Evolutionary conservation across 1,140 invertebrate genomes (phyloP), one percentile per base, ranked within the genome.

Genomic region (Heliconius congener): DNA sequence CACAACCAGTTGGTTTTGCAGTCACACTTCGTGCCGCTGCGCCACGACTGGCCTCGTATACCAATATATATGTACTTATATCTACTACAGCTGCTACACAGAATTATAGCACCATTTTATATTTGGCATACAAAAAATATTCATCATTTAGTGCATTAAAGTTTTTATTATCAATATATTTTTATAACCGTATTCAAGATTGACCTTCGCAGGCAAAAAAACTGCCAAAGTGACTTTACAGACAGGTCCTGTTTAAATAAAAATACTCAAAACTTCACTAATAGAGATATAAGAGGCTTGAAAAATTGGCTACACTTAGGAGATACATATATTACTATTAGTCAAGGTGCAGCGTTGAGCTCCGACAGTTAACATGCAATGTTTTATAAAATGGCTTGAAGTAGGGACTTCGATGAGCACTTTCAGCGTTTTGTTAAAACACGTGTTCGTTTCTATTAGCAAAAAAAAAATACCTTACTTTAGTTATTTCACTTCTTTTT

Each of bases 221-320:
- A 66, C 76, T 55, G 75, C 37, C 82, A 80, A 84, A 79, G 78
- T 83, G 81, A 85, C 84, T 83, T 85, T 83, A 78, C 73, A 66
- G 78, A 76, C 78, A 77, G 75, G 71, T 80, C 75, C 50, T 74
- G 42, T 50, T 66, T 0, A 66, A 66, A 66, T 30, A 66, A 66
- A 66, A 66, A 66, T 66, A 66, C 1, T 66, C 6, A 9, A 30
- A 30, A 66, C 30, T 66, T 30, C 27, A 66, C 23, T 66, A 66
- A 66, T 66, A 66, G 60, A 30, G 60, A 11, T 66, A 27, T 6
- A 16, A 30, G 27, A 4, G 4, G 6, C 19, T 16, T 57, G 55
- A 11, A 57, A 57, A 57, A 57, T 57, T 57, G 8, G 8, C 2
- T n/a, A 55, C 6, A 23, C 8, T n/a, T 57, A 4, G 13, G 0